Percentiles rank a stretch among this genome's conserved stretches.
phyloP scores from a whole-genome alignment of 2,888 invertebrate genomes.

The Autographa gamma region DNA sequence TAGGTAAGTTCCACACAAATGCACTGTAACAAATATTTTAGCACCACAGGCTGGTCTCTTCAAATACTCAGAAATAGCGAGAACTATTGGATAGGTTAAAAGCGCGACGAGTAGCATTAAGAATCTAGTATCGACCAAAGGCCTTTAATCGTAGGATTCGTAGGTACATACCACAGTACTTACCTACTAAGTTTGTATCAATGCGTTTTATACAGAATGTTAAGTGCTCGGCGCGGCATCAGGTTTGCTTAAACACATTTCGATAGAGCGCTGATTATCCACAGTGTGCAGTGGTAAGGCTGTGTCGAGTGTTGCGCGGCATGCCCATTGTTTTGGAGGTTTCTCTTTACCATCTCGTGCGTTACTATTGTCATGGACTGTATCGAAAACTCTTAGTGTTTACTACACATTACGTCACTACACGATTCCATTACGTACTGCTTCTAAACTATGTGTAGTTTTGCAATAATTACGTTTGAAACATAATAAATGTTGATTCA shows the following conservation, averaged over 20 bases:
- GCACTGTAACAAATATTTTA: background rate
- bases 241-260: conserved; percentile 42
- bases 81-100: background rate
- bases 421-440: conserved; percentile 52
- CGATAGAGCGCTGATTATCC: conserved; percentile 44
- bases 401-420: conserved; percentile 40
- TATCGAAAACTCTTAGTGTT: conserved; percentile 38
- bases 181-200: background rate
- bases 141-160: background rate
- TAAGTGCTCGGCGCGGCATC: conserved; percentile 7
- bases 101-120: background rate
- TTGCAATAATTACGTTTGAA: conserved; percentile 58
- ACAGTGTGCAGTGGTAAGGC: conserved; percentile 11
- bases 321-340: conserved; percentile 62
- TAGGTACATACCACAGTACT: too few species aligned
- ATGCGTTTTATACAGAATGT: background rate
- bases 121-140: background rate
- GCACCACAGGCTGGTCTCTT: background rate
- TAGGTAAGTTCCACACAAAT: background rate
- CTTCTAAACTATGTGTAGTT: conserved; percentile 61
- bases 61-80: conserved; percentile 18
- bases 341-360: conserved; percentile 63
- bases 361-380: conserved; percentile 52
- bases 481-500: conserved; percentile 59
- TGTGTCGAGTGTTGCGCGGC: conserved; percentile 46